Base-by-base conservation (phyloP, 64 coral and sea anemone species). In the Montipora foliosa region DNA sequence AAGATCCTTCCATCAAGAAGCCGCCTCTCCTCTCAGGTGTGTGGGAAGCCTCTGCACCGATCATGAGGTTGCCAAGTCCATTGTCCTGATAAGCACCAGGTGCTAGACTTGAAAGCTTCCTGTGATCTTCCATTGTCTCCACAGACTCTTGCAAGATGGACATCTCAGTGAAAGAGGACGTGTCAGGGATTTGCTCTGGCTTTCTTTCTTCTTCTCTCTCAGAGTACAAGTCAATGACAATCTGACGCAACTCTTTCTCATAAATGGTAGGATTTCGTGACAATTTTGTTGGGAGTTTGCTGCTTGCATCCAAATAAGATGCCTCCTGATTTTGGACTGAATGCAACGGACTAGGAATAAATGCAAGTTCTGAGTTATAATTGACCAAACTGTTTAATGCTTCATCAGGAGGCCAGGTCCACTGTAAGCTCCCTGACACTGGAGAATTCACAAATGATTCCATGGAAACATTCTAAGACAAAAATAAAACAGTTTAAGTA, bases 171-270 rank as follows among this genome's bases (percentile, higher is more conserved):
- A 24, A 86, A 71, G 82, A 49, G 3, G 17, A 9, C 64, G 47
- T 86, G 15, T 86, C n/a, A 9, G 10, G 44, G 12, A 59, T 50
- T 22, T 69, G 64, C 12, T 48, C 37, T n/a, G 16, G 19, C 19
- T 20, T 16, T 9, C 16, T 57, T 8, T 6, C 1, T 50, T n/a
- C 44, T 60, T 77, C 20, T 60, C 70, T 67, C 29, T 93, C 92
- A 72, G 92, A 88, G 57, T 93, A 93, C 60, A 93, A 70, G 22
- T 93, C 83, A 16, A 93, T 21, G 0, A 93, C 92, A 4, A 88
- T 16, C 19, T 49, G 53, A 5, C 77, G 85, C 11, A 93, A 59
- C 25, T 87, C 85, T 67, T 88, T 93, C 57, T 93, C 92, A 46
- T 79, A 88, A 69, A 58, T 66, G 15, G 74, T 80, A 60, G 92